Percentiles rank a stretch among this genome's conserved stretches.
phyloP scores from a whole-genome alignment of 1,140 invertebrate genomes.

The Octopus sinensis region DNA sequence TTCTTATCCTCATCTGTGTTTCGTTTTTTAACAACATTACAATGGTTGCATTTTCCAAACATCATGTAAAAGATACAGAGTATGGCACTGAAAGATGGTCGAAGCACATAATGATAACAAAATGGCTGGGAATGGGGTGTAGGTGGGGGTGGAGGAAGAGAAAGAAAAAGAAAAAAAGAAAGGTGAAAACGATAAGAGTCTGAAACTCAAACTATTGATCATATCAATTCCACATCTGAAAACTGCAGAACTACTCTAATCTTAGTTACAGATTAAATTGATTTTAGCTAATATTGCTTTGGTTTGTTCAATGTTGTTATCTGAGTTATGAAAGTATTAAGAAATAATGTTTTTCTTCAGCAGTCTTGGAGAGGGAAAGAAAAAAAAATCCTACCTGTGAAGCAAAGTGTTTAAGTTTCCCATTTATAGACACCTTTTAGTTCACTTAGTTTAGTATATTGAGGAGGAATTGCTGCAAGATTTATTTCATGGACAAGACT shows the following conservation, averaged over 20 bases:
- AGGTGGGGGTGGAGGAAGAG: too few relatives aligned
- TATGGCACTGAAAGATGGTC: too few relatives aligned
- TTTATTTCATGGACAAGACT: too few relatives aligned
- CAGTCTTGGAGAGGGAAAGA: not conserved
- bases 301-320: slow-evolving; percentile 12
- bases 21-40: too few relatives aligned
- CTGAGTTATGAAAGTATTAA: not conserved
- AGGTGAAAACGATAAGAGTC: not conserved
- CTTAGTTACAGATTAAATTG: not conserved
- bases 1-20: too few relatives aligned
- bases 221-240: not conserved
- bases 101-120: too few relatives aligned
- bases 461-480: not conserved
- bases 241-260: not conserved
- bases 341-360: too few relatives aligned
- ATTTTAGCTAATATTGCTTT: not conserved
- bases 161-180: too few relatives aligned
- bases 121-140: too few relatives aligned
- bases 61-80: too few relatives aligned
- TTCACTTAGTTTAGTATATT: slow-evolving; percentile 6
- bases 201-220: not conserved
- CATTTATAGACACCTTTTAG: not conserved
- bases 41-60: too few relatives aligned
- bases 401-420: not conserved
- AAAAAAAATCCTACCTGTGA: not conserved